phyloP scores from a whole-genome alignment of 1,140 invertebrate genomes.

The Platorchestia sp. region DNA sequence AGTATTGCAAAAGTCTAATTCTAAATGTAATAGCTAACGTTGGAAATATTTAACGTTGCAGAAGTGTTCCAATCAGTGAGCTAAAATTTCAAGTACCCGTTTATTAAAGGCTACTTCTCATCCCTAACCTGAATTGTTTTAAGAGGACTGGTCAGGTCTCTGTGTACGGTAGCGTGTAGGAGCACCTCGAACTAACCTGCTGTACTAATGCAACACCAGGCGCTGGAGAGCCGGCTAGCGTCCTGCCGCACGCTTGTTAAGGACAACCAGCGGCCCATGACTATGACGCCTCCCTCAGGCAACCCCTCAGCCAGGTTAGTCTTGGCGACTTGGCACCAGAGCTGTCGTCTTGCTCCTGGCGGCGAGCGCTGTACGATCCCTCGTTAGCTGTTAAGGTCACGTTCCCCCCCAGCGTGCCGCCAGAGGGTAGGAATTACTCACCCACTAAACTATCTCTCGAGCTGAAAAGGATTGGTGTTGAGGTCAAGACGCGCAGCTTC shows the following conservation, averaged over 20 bases:
- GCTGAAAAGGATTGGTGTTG: no score
- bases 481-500: neutral
- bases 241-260: conserved; percentile 67
- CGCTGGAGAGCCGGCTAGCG: conserved; percentile 66
- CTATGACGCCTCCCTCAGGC: conserved; percentile 63
- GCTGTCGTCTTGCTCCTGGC: neutral
- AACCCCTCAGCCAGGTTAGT: conserved; percentile 67
- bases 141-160: neutral
- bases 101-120: neutral
- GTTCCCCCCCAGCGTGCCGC: no score
- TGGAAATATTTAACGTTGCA: neutral
- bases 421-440: no score
- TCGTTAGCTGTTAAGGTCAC: neutral
- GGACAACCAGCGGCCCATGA: conserved; percentile 66
- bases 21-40: neutral
- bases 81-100: no score
- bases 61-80: neutral
- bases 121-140: neutral
- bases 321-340: neutral
- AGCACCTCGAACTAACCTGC: neutral
- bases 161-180: neutral
- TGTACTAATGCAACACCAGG: conserved; percentile 59
- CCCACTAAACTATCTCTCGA: no score
- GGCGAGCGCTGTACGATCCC: neutral
- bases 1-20: neutral